Conservation (phyloP, 2,113 vertebrate species). For the Chrysochloris asiatica region DNA sequence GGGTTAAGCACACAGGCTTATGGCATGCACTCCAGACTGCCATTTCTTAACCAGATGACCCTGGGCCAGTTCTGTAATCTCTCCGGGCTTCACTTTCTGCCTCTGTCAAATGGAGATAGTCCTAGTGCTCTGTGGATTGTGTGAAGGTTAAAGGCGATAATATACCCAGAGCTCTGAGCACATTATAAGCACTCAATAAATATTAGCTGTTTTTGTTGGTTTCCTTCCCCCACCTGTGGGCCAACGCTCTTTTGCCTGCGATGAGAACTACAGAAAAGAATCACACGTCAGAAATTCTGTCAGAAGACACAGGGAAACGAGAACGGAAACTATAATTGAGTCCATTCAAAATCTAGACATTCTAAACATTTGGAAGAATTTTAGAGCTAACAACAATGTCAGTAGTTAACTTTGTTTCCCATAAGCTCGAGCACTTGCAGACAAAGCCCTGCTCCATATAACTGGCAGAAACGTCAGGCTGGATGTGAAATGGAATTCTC, state of each 20-base stretch:
- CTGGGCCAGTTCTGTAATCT: background rate
- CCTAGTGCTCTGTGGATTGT: background rate
- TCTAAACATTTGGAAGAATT: conserved; percentile 7
- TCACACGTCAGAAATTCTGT: background rate
- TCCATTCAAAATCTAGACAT: conserved; percentile 15
- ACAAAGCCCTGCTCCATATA: background rate
- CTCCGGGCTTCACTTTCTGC: background rate
- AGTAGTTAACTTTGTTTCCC: background rate
- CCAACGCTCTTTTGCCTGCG: background rate
- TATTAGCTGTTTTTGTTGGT: background rate
- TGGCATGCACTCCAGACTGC: background rate
- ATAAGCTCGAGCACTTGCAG: conserved; percentile 17
- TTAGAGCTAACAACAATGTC: background rate
- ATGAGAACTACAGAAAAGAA: background rate
- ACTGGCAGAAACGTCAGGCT: background rate
- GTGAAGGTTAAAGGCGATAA: background rate
- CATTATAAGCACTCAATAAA: background rate
- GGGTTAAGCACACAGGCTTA: background rate
- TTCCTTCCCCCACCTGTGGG: background rate
- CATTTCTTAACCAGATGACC: background rate
- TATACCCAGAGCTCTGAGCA: background rate
- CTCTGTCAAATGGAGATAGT: background rate
- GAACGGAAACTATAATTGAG: background rate
- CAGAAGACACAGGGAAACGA: background rate
- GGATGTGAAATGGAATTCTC: conserved; percentile 19